Evolutionary conservation across 2,113 vertebrate genomes (phyloP).

Genomic region (Miniopterus natalensis): DNA sequence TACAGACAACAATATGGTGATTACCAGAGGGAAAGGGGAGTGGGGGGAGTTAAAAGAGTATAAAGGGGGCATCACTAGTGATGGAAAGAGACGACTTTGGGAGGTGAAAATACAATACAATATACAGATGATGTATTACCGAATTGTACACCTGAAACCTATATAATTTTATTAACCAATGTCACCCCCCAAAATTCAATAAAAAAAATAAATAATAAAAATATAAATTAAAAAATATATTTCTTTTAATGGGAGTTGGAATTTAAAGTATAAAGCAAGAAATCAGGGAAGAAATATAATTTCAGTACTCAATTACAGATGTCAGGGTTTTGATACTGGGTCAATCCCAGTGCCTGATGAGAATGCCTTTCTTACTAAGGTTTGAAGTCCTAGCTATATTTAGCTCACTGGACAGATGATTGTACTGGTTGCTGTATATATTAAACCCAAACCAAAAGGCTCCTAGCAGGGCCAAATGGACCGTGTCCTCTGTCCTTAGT

Average conservation of each 20-base stretch:
- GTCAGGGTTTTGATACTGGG: not conserved
- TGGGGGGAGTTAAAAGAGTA: not conserved
- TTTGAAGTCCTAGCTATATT: not conserved
- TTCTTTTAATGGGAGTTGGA: conserved; percentile 32
- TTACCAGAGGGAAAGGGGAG: not conserved
- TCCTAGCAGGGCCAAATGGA: too few relatives aligned
- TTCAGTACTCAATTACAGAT: not conserved
- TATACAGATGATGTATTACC: not conserved
- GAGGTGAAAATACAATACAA: not conserved
- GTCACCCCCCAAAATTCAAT: not conserved
- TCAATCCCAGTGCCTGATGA: not conserved
- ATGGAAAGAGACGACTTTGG: not conserved
- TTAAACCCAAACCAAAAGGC: conserved; percentile 30
- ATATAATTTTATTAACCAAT: not conserved
- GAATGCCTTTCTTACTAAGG: not conserved
- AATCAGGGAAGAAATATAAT: not conserved
- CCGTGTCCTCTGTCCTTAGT: not conserved
- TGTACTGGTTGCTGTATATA: not conserved
- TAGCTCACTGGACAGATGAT: not conserved
- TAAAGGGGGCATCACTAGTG: not conserved
- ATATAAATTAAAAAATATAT: not conserved
- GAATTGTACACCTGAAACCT: not conserved
- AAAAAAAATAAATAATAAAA: not conserved
- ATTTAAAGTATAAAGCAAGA: conserved; percentile 19
- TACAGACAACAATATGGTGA: not conserved